phyloP scores from a whole-genome alignment of 2,888 invertebrate genomes.

The Leucoma salicis region DNA sequence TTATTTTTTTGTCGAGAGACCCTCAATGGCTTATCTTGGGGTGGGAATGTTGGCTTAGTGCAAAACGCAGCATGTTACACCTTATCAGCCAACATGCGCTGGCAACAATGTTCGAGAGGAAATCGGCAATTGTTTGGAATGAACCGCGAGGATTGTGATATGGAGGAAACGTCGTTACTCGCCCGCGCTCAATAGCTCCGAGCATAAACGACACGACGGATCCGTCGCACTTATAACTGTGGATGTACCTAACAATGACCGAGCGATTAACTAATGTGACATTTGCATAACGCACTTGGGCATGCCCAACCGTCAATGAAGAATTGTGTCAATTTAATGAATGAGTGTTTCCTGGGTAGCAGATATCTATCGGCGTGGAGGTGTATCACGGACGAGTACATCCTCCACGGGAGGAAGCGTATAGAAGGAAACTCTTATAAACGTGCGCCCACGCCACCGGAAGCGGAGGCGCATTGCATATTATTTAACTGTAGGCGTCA shows the following conservation, averaged over 20 bases:
- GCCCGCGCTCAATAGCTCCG: slow-evolving; percentile 37
- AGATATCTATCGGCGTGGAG: slow-evolving; percentile 32
- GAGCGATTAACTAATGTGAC: slow-evolving; percentile 51
- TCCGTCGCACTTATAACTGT: slow-evolving; percentile 36
- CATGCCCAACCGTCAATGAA: slow-evolving; percentile 49
- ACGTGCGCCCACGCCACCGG: slow-evolving; percentile 66
- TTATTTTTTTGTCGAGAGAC: slow-evolving; percentile 70
- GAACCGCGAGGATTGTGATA: slow-evolving; percentile 42
- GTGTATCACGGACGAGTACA: slow-evolving; percentile 29
- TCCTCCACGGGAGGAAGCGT: slow-evolving; percentile 59
- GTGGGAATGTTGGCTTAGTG: slow-evolving; percentile 56
- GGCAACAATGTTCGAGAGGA: slow-evolving; percentile 29
- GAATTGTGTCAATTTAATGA: slow-evolving; percentile 39
- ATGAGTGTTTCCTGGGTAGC: slow-evolving; percentile 33
- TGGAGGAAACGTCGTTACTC: slow-evolving; percentile 38
- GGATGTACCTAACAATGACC: slow-evolving; percentile 53
- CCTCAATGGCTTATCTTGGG: slow-evolving; percentile 74
- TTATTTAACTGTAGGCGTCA: slow-evolving; percentile 47
- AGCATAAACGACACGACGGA: slow-evolving; percentile 46
- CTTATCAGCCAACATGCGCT: slow-evolving; percentile 12
- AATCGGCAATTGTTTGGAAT: slow-evolving; percentile 43
- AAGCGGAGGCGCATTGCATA: slow-evolving; percentile 63
- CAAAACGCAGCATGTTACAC: slow-evolving; percentile 33
- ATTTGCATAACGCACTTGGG: slow-evolving; percentile 51
- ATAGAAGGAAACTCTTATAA: slow-evolving; percentile 71